phyloP scores from a whole-genome alignment of 30 jellyfish, hydroid and myxozoan genomes.

The Cassiopea xamachana region DNA sequence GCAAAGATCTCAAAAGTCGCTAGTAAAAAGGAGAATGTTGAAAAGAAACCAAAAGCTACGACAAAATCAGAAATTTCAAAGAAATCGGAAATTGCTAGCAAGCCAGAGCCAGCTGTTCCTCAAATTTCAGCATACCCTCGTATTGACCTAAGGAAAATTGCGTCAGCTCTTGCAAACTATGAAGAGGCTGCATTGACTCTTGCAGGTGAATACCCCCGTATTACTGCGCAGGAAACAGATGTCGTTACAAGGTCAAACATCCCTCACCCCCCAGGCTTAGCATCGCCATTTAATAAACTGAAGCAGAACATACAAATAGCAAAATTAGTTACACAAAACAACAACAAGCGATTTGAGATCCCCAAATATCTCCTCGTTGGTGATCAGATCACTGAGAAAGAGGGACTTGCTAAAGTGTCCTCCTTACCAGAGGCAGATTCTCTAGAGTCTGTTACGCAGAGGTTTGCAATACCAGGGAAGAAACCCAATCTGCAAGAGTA shows the following conservation, averaged over 20 bases:
- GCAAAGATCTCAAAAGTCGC: conserved; percentile 38
- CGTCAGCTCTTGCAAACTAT: conserved; percentile 93
- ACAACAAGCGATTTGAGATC: conserved; percentile 62
- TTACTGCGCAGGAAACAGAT: conserved; percentile 56
- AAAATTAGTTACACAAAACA: conserved; percentile 73
- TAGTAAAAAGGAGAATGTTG: neutral
- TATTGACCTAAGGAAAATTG: conserved; percentile 87
- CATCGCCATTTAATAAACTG: conserved; percentile 39
- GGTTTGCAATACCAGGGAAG: conserved; percentile 85
- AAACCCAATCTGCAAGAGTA: conserved; percentile 85
- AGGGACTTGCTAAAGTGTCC: conserved; percentile 55
- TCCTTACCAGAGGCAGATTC: conserved; percentile 84
- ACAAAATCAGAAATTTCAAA: conserved; percentile 30
- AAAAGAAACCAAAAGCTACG: neutral
- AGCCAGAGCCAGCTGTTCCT: conserved; percentile 50
- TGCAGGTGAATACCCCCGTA: conserved; percentile 96
- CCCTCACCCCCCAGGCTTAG: conserved; percentile 77
- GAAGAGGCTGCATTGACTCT: conserved; percentile 91
- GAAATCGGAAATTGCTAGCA: conserved; percentile 40
- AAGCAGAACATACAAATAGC: conserved; percentile 90
- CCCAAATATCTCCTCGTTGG: conserved; percentile 86
- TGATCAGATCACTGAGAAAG: conserved; percentile 74
- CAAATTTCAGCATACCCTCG: conserved; percentile 80
- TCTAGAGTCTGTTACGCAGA: conserved; percentile 73
- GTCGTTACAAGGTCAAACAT: conserved; percentile 82